Conservation (phyloP, 2,888 invertebrate genomes). For the Himalopsyche kuldschensis region DNA sequence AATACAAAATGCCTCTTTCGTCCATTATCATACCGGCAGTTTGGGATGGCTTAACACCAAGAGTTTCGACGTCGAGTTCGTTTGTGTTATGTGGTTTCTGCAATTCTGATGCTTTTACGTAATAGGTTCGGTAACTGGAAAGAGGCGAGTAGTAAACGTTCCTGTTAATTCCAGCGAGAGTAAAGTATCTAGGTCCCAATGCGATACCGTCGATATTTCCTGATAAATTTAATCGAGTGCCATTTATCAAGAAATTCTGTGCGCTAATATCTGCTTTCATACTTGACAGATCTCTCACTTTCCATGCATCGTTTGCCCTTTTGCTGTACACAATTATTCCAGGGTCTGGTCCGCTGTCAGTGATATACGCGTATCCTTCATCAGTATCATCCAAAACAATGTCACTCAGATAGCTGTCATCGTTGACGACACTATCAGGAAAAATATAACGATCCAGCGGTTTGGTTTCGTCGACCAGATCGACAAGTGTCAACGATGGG, state of each 20-base stretch:
- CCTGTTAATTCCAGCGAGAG: constrained; percentile 49
- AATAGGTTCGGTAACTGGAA: constrained; percentile 68
- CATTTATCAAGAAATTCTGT: constrained; percentile 62
- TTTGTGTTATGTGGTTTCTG: constrained; percentile 51
- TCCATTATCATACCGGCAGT: constrained; percentile 79
- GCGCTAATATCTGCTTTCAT: constrained; percentile 67
- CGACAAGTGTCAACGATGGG: constrained; percentile 69
- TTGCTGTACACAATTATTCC: constrained; percentile 73
- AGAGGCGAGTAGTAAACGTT: constrained; percentile 71
- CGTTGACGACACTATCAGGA: constrained; percentile 62
- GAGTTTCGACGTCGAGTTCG: constrained; percentile 56
- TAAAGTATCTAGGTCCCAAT: constrained; percentile 62
- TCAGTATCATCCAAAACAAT: constrained; percentile 73
- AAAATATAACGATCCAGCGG: constrained; percentile 64
- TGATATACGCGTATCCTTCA: constrained; percentile 69
- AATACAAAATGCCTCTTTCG: constrained; percentile 68
- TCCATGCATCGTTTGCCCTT: constrained; percentile 68
- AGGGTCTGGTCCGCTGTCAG: constrained; percentile 69
- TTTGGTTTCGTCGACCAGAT: constrained; percentile 63
- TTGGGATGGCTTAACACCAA: constrained; percentile 68
- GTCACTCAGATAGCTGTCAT: constrained; percentile 69
- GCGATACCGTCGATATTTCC: constrained; percentile 73
- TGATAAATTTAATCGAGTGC: constrained; percentile 59
- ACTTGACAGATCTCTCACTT: constrained; percentile 64
- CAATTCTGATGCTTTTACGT: constrained; percentile 64